These are phyloP conservation scores for Drosophila ohnishii DNA, from an alignment of 1,140 invertebrate species.

Conservation along the genomic window DNA sequence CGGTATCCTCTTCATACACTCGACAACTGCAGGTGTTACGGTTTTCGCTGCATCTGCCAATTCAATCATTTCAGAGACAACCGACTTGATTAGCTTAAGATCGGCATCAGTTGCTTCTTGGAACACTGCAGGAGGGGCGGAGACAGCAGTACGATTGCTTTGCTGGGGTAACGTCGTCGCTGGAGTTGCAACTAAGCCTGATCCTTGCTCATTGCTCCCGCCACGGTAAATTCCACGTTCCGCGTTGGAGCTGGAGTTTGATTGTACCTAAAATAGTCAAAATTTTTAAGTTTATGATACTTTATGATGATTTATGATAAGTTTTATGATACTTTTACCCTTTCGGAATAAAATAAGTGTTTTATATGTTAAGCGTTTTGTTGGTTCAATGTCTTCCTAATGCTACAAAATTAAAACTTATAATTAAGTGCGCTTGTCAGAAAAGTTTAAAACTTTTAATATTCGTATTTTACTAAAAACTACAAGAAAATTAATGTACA, in stretches of 20 bases:
- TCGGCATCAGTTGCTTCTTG: constrained; percentile 51
- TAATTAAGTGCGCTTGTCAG: too few species aligned
- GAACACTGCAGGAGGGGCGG: constrained; percentile 60
- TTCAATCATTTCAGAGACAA: constrained; percentile 76
- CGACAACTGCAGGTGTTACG: constrained; percentile 31
- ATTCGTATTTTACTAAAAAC: too few species aligned
- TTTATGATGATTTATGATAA: too few species aligned
- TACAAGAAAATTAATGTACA: too few species aligned
- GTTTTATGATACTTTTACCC: too few species aligned
- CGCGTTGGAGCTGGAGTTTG: constrained; percentile 19
- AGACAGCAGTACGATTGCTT: constrained; percentile 11
- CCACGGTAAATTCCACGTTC: constrained; percentile 49
- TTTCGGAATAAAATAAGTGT: too few species aligned
- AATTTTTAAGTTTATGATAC: too few species aligned
- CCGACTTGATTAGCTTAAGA: constrained; percentile 63
- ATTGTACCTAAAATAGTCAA: constrained; percentile 19
- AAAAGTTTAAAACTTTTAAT: too few species aligned
- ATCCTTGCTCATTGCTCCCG: constrained; percentile 24
- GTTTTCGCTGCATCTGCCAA: constrained; percentile 36
- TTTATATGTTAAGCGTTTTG: too few species aligned
- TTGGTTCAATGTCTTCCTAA: too few species aligned
- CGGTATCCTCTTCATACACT: constrained; percentile 61
- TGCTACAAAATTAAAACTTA: too few species aligned
- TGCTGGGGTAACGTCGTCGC: constrained; percentile 11
- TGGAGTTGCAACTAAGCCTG: background rate